Evolutionary conservation across 2,888 invertebrate genomes (phyloP).

Genomic region (Melanophora roralis): DNA sequence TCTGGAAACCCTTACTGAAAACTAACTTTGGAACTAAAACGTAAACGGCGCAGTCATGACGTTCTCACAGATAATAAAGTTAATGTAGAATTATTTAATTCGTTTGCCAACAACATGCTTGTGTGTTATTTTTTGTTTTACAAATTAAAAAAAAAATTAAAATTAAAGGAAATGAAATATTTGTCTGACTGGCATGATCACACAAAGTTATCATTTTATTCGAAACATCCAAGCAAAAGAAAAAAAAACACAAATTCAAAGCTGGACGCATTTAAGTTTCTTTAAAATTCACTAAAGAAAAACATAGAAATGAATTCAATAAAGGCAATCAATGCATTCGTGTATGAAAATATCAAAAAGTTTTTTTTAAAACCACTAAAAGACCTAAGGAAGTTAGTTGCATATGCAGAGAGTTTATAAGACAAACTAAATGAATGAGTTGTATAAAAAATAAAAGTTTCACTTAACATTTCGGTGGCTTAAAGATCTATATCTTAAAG

Average conservation of each 20-base stretch:
- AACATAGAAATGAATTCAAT: conserved; percentile 8
- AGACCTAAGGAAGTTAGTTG: background rate
- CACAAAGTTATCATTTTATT: conserved; percentile 75
- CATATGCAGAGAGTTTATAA: conserved; percentile 7
- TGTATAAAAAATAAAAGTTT: background rate
- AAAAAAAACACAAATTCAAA: background rate
- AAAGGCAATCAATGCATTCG: conserved; percentile 74
- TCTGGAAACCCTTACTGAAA: too few species aligned
- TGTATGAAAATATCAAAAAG: conserved; percentile 47
- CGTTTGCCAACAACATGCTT: conserved; percentile 25
- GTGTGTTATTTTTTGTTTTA: background rate
- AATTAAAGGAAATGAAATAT: conserved; percentile 74
- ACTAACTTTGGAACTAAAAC: too few species aligned
- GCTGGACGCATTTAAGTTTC: background rate
- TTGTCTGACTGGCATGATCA: conserved; percentile 70
- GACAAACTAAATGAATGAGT: conserved; percentile 39
- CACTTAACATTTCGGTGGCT: conserved; percentile 46
- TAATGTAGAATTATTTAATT: conserved; percentile 16
- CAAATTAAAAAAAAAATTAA: conserved; percentile 9
- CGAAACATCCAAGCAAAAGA: conserved; percentile 63
- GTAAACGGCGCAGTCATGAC: background rate
- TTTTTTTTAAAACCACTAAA: background rate
- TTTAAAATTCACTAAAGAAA: background rate
- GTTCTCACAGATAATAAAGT: conserved; percentile 5
- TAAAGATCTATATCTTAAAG: conserved; percentile 52